Base-by-base conservation (phyloP, 2,113 vertebrate genomes). In the Hemibagrus wyckioides region DNA sequence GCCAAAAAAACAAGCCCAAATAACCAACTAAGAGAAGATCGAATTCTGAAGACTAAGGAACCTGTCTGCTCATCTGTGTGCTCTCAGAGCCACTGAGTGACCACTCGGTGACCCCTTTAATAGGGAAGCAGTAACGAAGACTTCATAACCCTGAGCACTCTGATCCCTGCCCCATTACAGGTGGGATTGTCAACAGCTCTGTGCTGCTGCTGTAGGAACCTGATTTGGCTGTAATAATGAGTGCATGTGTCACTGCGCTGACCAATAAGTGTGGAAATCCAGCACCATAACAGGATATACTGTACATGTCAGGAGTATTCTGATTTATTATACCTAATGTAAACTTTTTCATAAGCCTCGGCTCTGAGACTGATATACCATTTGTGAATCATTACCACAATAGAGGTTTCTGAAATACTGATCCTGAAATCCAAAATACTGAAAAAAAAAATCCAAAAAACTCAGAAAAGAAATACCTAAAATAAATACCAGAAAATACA, bases 311-410 rank as follows among this genome's bases (percentile, higher is more conserved):
- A 80, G 77, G n/a, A 52, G 54, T 56, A 30, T 33, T 80, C 33
- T 30, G 54, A 13, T 81, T 57, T 39, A 56, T 30, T 59, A 23
- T 81, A 15, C 50, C 41, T 28, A 10, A 2, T 76, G 73, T n/a
- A 50, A n/a, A 14, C 13, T 77, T 87, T 99, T 97, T 56, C 50
- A 33, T 33, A 80, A 56, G 77, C n/a, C 77, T 56, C 28, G 33
- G 17, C 77, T 33, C 4, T 30, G 28, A 33, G 48, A 0, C n/a
- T 79, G 41, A 75, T 75, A 33, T 79, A 79, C 54, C 1, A 21
- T 33, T 33, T 54, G 50, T 54, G 4, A 33, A 54, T 33, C 77
- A 54, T 56, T 33, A 80, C 7, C 17, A 56, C 50, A 19, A 52
- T 52, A 52, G 3, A 30, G 48, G 13, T 17, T 15, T 52, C 75